Percentiles rank a stretch among this genome's conserved stretches.
Evolutionary conservation across 2,113 vertebrate genomes (phyloP).

Genomic region (Tursiops truncatus): DNA sequence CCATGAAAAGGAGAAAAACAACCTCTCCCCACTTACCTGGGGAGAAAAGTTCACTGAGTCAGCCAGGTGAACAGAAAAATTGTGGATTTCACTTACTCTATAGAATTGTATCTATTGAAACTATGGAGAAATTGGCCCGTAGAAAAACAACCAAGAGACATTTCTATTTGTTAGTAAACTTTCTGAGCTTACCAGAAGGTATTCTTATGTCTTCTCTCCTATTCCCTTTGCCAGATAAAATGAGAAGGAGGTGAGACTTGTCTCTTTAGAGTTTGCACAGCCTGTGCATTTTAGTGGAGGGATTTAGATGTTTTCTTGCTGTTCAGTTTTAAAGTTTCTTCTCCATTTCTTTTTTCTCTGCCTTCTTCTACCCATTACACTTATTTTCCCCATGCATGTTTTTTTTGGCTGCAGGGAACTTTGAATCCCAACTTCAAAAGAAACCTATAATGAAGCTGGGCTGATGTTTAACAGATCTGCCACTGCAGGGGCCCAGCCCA

Average conservation of each 20-base stretch:
- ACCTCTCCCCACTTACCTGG: slow-evolving; percentile 45
- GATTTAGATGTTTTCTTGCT: not conserved
- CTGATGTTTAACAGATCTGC: slow-evolving; percentile 60
- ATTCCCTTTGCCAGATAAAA: not conserved
- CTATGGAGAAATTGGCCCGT: not conserved
- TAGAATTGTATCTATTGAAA: not conserved
- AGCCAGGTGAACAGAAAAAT: slow-evolving; percentile 2
- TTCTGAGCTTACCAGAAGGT: not conserved
- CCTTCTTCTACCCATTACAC: slow-evolving; percentile 42
- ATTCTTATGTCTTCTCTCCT: not conserved
- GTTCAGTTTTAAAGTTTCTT: not conserved
- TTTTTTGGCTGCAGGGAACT: slow-evolving; percentile 57
- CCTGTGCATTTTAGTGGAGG: not conserved
- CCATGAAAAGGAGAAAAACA: not conserved
- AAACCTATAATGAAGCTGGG: slow-evolving; percentile 62
- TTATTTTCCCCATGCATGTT: slow-evolving; percentile 3
- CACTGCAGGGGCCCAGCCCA: slow-evolving; percentile 13
- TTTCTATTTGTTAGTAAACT: not conserved
- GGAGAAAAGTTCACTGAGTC: not conserved
- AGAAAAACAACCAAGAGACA: not conserved
- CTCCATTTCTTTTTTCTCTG: not conserved
- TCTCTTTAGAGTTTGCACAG: not conserved
- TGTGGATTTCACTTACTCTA: not conserved
- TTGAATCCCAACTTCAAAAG: slow-evolving; percentile 74
- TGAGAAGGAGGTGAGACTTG: not conserved